Conservation (phyloP, 64 coral and sea anemone genomes). For the Pachyseris speciosa region DNA sequence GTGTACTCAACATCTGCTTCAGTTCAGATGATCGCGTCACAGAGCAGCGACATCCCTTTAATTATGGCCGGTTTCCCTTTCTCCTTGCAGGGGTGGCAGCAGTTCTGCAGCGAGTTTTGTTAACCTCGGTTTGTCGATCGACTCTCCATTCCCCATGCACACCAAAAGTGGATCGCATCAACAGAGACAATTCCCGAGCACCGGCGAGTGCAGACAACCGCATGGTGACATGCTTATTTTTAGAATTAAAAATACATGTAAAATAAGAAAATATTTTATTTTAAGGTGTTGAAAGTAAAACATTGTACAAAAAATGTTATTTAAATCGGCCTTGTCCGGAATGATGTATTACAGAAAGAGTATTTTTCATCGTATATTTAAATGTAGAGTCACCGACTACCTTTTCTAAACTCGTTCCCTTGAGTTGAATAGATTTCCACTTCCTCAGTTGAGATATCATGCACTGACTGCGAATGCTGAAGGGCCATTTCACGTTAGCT, state of each 20-base stretch:
- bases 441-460: not conserved
- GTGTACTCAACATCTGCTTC: too few species aligned
- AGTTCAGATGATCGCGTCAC: too few species aligned
- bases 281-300: not conserved
- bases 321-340: not conserved
- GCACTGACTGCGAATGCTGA: too few species aligned
- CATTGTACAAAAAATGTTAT: not conserved
- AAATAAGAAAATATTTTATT: not conserved
- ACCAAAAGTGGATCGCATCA: slow-evolving; percentile 9
- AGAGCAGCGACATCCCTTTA: too few species aligned
- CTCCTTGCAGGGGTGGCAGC: slow-evolving; percentile 67
- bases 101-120: slow-evolving; percentile 94
- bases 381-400: not conserved
- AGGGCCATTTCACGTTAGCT: too few species aligned
- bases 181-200: slow-evolving; percentile 15
- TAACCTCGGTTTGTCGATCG: slow-evolving; percentile 89
- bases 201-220: slow-evolving; percentile 28
- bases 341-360: not conserved
- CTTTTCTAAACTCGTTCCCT: not conserved
- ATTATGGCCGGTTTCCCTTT: not conserved
- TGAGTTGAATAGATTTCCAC: not conserved
- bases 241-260: not conserved
- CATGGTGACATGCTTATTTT: not conserved
- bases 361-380: slow-evolving; percentile 18
- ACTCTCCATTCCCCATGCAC: slow-evolving; percentile 83